These are phyloP conservation scores for Macquaria ambigua DNA, from an alignment of 2,113 vertebrate genomes.

Conservation along the genomic window DNA sequence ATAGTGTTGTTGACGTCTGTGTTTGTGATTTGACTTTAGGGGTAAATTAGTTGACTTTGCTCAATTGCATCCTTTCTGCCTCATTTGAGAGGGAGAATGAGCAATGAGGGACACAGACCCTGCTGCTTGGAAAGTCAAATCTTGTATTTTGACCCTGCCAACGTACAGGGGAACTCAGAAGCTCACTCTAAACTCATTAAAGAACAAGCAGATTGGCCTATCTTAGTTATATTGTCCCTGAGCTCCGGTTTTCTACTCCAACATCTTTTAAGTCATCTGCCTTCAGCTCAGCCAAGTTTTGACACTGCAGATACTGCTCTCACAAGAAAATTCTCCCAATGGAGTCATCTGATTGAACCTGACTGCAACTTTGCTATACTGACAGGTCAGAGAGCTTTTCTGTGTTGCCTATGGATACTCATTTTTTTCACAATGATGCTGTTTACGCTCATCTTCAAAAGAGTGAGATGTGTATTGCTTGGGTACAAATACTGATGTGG, in stretches of 20 bases:
- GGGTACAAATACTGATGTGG: not conserved
- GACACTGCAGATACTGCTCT: conserved; percentile 11
- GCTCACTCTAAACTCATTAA: conserved; percentile 47
- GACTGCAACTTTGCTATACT: not conserved
- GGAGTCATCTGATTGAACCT: conserved; percentile 27
- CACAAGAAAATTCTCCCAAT: conserved; percentile 7
- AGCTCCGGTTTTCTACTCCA: conserved; percentile 5
- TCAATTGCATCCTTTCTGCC: conserved; percentile 28
- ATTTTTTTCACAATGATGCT: not conserved
- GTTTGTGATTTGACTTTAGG: conserved; percentile 10
- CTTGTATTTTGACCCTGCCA: conserved; percentile 23
- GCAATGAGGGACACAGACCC: not conserved
- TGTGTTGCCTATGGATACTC: not conserved
- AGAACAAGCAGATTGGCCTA: conserved; percentile 27
- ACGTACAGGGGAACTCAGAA: conserved; percentile 10
- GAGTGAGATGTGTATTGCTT: not conserved
- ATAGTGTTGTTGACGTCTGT: conserved; percentile 22
- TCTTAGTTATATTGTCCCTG: conserved; percentile 15
- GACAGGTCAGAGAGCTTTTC: not conserved
- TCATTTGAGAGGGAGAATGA: conserved; percentile 36
- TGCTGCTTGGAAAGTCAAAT: conserved; percentile 39
- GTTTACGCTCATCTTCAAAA: not conserved
- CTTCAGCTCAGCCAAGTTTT: conserved; percentile 32
- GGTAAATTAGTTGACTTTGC: conserved; percentile 36
- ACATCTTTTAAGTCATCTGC: conserved; percentile 39